phyloP scores from a whole-genome alignment of 2,888 invertebrate genomes.

The Lobophora halterata region DNA sequence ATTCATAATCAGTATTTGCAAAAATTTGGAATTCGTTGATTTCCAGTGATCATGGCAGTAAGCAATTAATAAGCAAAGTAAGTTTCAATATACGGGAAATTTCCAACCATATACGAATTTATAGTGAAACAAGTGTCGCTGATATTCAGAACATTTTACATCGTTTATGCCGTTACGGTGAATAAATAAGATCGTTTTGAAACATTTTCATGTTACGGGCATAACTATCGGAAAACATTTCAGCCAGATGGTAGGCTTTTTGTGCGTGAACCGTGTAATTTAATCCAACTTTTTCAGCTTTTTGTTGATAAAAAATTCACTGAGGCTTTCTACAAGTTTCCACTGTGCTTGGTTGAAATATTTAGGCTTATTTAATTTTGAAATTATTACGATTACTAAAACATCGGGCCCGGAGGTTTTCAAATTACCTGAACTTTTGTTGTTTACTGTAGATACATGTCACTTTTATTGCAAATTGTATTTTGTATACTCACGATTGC shows the following conservation, averaged over 20 bases:
- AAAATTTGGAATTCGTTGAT: no score
- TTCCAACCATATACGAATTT: constrained; percentile 19
- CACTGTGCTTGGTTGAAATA: no score
- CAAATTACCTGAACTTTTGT: not conserved
- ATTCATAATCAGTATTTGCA: no score
- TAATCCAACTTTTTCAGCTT: constrained; percentile 1
- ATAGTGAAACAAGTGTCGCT: constrained; percentile 25
- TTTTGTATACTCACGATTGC: constrained; percentile 25
- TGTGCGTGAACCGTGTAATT: constrained; percentile 8
- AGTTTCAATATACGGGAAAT: constrained; percentile 23
- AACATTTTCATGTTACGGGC: constrained; percentile 22
- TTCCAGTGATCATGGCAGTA: no score
- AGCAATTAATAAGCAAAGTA: no score
- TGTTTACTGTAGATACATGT: constrained; percentile 1
- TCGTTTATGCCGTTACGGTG: constrained; percentile 23
- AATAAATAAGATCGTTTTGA: constrained; percentile 26
- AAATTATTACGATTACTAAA: no score
- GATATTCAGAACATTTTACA: constrained; percentile 25
- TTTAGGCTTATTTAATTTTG: no score
- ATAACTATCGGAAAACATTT: constrained; percentile 24
- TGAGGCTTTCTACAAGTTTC: no score
- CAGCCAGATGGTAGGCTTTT: constrained; percentile 22
- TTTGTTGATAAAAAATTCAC: no score
- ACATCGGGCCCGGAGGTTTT: no score
- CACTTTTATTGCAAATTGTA: no score